Evolutionary conservation across 1,140 invertebrate genomes (phyloP).

Genomic region (Venustaconcha ellipsiformis): DNA sequence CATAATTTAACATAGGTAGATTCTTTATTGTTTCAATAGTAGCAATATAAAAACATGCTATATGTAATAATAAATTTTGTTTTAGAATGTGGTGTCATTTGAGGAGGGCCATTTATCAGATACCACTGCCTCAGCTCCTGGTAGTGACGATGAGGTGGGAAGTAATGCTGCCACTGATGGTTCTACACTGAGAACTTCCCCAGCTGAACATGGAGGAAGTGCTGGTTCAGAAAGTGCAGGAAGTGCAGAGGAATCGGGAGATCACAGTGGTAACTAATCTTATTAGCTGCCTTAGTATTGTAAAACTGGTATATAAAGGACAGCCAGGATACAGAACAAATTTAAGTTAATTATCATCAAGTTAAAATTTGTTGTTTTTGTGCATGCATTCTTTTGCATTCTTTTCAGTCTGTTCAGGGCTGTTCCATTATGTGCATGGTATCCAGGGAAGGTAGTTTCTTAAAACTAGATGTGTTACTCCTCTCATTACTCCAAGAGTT

Average conservation of each 20-base stretch:
- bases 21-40: too few relatives aligned
- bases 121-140: constrained; percentile 84
- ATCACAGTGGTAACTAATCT: constrained; percentile 70
- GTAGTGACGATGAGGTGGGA: constrained; percentile 91
- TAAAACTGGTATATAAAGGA: background rate
- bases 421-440: too few relatives aligned
- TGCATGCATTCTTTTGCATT: too few relatives aligned
- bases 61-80: background rate
- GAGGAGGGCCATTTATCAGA: constrained; percentile 73
- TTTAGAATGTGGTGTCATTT: constrained; percentile 40
- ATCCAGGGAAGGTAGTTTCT: too few relatives aligned
- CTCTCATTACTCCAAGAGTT: too few relatives aligned
- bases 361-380: too few relatives aligned
- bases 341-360: too few relatives aligned
- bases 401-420: too few relatives aligned
- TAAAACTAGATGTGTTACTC: too few relatives aligned
- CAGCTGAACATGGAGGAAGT: constrained; percentile 79
- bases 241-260: constrained; percentile 91
- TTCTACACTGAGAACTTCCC: constrained; percentile 89
- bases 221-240: constrained; percentile 82
- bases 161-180: constrained; percentile 93
- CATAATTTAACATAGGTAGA: too few relatives aligned
- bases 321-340: too few relatives aligned
- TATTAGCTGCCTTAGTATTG: background rate
- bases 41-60: too few relatives aligned